These are phyloP conservation scores for Melanostoma scalare DNA, from an alignment of 2,888 invertebrate species.

Conservation along the genomic window DNA sequence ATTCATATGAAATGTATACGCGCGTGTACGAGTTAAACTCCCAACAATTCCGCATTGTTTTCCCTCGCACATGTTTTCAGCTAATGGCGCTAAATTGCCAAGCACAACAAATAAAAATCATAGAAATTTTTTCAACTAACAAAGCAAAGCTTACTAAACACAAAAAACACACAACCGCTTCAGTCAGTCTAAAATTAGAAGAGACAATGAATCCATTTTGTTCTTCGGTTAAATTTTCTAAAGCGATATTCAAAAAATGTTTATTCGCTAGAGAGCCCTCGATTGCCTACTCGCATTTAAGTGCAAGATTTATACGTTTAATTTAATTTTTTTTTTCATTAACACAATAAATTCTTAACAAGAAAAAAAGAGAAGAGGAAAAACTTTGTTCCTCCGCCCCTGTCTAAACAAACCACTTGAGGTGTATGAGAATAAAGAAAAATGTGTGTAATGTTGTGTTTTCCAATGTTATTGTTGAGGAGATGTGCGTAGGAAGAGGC, in stretches of 20 bases:
- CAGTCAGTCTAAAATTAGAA: conserved; percentile 51
- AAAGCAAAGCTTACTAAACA: neutral
- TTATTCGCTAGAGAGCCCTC: conserved; percentile 45
- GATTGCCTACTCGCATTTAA: conserved; percentile 45
- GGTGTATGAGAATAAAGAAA: neutral
- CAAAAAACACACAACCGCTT: conserved; percentile 11
- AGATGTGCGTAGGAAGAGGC: conserved; percentile 17
- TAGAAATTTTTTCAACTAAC: no score
- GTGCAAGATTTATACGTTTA: conserved; percentile 50
- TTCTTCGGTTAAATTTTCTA: no score
- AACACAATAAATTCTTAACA: conserved; percentile 42
- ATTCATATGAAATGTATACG: no score
- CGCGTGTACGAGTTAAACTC: no score
- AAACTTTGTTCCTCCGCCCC: conserved; percentile 12
- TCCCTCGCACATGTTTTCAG: conserved; percentile 19
- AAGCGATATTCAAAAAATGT: no score
- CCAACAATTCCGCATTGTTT: no score
- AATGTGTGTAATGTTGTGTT: neutral
- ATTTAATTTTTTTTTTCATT: conserved; percentile 23
- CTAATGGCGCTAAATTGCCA: conserved; percentile 61
- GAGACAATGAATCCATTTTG: conserved; percentile 26
- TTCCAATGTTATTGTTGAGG: neutral
- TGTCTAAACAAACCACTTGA: conserved; percentile 3
- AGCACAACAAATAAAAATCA: conserved; percentile 15
- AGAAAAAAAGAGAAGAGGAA: conserved; percentile 3